phyloP scores from a whole-genome alignment of 2,797 vertebrate genomes.

The Oophaga sylvatica region DNA sequence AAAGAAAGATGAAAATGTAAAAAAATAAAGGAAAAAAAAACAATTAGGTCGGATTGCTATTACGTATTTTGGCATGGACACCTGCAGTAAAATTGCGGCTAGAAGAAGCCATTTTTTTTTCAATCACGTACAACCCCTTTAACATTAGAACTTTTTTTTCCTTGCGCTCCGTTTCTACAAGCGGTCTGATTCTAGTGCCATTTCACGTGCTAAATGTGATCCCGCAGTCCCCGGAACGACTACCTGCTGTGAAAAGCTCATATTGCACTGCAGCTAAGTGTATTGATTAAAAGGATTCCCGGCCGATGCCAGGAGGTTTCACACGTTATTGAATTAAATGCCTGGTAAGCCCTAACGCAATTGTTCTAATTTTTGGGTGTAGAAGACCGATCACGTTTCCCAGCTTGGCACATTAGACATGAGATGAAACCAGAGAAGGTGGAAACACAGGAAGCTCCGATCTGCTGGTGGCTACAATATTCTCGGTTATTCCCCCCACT shows the following conservation, averaged over 20 bases:
- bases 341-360: slow-evolving; percentile 45
- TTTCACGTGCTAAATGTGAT: slow-evolving; percentile 2
- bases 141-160: background rate
- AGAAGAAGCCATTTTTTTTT: background rate
- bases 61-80: too few relatives aligned
- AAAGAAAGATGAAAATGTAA: too few relatives aligned
- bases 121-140: background rate
- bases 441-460: slow-evolving; percentile 2
- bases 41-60: too few relatives aligned
- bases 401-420: slow-evolving; percentile 9
- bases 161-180: background rate
- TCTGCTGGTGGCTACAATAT: background rate
- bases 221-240: background rate
- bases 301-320: slow-evolving; percentile 26
- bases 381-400: slow-evolving; percentile 18
- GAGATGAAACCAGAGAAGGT: slow-evolving; percentile 17
- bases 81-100: too few relatives aligned
- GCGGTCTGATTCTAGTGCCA: background rate
- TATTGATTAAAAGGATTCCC: slow-evolving; percentile 55
- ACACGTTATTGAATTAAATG: slow-evolving; percentile 44
- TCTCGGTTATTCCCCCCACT: background rate
- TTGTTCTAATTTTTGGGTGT: slow-evolving; percentile 16
- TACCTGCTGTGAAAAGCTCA: background rate
- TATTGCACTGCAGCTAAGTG: slow-evolving; percentile 18
- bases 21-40: too few relatives aligned